phyloP scores from a whole-genome alignment of 2,113 vertebrate species.

The Tragulus kanchil region DNA sequence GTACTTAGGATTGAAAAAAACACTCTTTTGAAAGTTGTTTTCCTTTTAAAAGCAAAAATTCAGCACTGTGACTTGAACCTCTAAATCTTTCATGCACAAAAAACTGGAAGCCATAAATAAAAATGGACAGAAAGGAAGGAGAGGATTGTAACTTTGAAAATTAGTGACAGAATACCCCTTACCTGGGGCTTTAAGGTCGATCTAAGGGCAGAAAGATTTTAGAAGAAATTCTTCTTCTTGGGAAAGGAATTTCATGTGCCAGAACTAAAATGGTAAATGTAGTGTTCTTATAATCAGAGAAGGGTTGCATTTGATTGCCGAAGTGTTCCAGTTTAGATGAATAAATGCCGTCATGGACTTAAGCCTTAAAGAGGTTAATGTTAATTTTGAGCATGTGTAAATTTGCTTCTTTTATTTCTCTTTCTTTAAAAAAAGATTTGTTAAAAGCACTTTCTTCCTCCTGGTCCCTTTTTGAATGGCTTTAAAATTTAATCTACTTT shows the following conservation, averaged over 20 bases:
- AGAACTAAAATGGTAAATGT: slow-evolving; percentile 9
- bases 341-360: background rate
- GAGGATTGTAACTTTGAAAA: background rate
- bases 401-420: background rate
- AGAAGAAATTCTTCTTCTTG: background rate
- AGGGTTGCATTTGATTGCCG: background rate
- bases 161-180: background rate
- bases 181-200: background rate
- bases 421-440: slow-evolving; percentile 20
- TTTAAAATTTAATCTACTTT: slow-evolving; percentile 58
- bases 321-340: background rate
- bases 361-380: slow-evolving; percentile 46
- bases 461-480: slow-evolving; percentile 56
- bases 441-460: slow-evolving; percentile 60
- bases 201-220: background rate
- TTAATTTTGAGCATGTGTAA: background rate
- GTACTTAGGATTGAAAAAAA: background rate
- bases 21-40: background rate
- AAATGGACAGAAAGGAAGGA: slow-evolving; percentile 20
- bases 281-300: background rate
- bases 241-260: slow-evolving; percentile 4
- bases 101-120: slow-evolving; percentile 40
- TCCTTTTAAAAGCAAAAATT: slow-evolving; percentile 37
- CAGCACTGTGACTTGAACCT: slow-evolving; percentile 50
- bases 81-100: background rate